A percentile compares a stretch with the other conserved stretches of the same genome.
Conservation (phyloP, 2,888 invertebrate genomes). For the Nyleta sp. region DNA sequence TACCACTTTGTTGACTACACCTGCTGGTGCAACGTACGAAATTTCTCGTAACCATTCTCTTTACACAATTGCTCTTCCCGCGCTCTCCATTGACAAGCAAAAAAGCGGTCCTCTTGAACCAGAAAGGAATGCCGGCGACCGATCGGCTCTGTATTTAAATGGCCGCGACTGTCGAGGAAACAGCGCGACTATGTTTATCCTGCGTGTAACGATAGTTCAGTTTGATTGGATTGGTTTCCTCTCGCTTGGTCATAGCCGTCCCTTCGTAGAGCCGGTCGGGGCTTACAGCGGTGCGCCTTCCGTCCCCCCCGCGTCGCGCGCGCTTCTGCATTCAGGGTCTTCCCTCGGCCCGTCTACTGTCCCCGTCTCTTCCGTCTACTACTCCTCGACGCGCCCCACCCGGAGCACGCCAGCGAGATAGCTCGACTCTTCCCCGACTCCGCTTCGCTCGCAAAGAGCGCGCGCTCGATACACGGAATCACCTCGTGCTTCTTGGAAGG, state of each 20-base stretch:
- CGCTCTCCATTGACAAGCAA: background rate
- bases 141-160: conserved; percentile 6
- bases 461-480: conserved; percentile 81
- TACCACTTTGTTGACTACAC: no score
- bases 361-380: conserved; percentile 63
- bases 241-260: conserved; percentile 52
- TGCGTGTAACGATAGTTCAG: conserved; percentile 29
- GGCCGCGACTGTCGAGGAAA: conserved; percentile 9
- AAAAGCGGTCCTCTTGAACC: conserved; percentile 8
- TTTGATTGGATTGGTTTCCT: conserved; percentile 53
- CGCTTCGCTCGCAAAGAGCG: conserved; percentile 69
- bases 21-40: no score
- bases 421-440: conserved; percentile 67
- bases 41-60: background rate
- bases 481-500: conserved; percentile 81
- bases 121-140: conserved; percentile 6
- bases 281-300: conserved; percentile 37
- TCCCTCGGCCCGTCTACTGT: conserved; percentile 63
- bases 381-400: conserved; percentile 63
- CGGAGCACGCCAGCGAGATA: conserved; percentile 56
- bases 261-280: conserved; percentile 30
- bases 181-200: conserved; percentile 23
- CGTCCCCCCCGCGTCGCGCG: conserved; percentile 27
- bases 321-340: conserved; percentile 56
- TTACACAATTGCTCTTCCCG: background rate